Evolutionary conservation across 2,888 invertebrate species (phyloP), one percentile per base, ranked within the genome.

Genomic region (Coelogynopora nodosa): DNA sequence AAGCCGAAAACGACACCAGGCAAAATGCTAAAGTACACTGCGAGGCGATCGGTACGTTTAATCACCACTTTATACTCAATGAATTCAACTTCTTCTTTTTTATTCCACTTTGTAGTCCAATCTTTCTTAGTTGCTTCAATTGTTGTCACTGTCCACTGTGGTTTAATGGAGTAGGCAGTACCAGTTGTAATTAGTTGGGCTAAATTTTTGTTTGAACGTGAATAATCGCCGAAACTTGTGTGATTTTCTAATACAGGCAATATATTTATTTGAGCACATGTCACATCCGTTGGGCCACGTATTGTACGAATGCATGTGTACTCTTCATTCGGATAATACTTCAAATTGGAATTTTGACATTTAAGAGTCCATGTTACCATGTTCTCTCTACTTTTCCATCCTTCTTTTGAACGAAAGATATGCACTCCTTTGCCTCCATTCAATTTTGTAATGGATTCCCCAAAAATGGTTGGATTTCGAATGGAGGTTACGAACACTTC

Each of bases 81-180:
- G n/a, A n/a, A n/a, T n/a, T n/a, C n/a, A n/a, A n/a, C n/a, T n/a
- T n/a, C n/a, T n/a, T n/a, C 18, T 49, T 49, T 49, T 49, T 49
- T 80, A 27, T 80, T 10, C 23, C 10, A 10, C n/a, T n/a, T 26
- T 80, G 10, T 10, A 80, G 23, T 10, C 80, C 80, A 80, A 80
- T n/a, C n/a, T 2, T 2, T 23, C 2, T 23, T 5, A 80, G 2
- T 80, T 80, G 23, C 23, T 10, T 10, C n/a, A 27, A 10, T n/a
- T 80, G 23, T 26, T n/a, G 28, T 80, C 2, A 80, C n/a, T 2
- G 80, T 80, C 80, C 89, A 89, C 90, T 49, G 49, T 10, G 49
- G 49, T 49, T 49, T 5, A 10, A 49, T 18, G 5, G 49, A 49
- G 18, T 10, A 5, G 18, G 18, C 18, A 10, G 49, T 49, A 10